Evolutionary conservation across 2,888 invertebrate genomes (phyloP), one percentile per base, ranked within the genome.

Genomic region (Eurytoma californica): DNA sequence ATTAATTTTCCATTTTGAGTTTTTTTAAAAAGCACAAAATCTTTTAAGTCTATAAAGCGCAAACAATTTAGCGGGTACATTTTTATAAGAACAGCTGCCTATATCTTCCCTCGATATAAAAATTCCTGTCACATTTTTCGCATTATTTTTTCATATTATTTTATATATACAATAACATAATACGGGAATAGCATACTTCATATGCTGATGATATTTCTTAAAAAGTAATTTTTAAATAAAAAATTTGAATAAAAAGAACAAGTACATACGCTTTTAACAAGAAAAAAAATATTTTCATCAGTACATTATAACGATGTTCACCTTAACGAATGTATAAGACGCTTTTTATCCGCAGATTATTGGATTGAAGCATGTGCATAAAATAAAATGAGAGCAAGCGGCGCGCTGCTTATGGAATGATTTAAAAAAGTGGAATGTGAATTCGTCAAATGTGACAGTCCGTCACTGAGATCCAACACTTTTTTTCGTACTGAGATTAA

Each of bases 301-400:
- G 9, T 65, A 66, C 5, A 47, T 20, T 28, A 14, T 49, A 14
- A 12, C 24, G 39, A 28, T 16, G 7, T 3, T 5, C 28, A 20
- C 2, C 12, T 9, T 3, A 7, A 30, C 3, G n/a, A 3, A n/a
- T 18, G 16, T 13, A 53, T 51, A 18, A 18, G 16, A 51, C 30
- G 7, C 12, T 24, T 63, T 65, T 67, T 20, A 60, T 68, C 18
- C 14, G 30, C 60, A 39, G 24, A 14, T 51, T 60, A 18, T 49
- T 60, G 12, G 47, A 55, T 24, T 53, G 75, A 75, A 75, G 68
- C 75, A 75, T 61, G 61, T 75, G 61, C 20, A 16, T 53, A 30
- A 67, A 68, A 60, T 24, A 3, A 58, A 74, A 18, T 55, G 51
- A 24, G n/a, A 57, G 39, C 28, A 7, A 9, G n/a, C 30, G 53